Base-by-base conservation (phyloP, 2,113 vertebrate species). In the Zosterops japonicus region DNA sequence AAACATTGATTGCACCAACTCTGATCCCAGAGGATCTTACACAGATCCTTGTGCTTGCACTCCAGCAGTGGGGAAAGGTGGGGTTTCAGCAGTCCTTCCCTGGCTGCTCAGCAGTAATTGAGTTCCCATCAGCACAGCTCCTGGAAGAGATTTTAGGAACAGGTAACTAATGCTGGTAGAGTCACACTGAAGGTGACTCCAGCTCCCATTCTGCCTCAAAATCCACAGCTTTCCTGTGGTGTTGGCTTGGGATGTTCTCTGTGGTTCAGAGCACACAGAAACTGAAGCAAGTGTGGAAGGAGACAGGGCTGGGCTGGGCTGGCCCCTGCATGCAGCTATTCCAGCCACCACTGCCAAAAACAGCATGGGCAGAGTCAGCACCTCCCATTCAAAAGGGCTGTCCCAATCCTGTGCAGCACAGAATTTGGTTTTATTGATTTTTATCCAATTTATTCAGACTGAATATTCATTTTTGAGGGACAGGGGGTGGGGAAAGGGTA, bases 401-500 rank as follows among this genome's bases (percentile, higher is more conserved):
- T 9, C 35, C 52, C 20, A 80, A 11, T 28, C 14, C 28, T 42
- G 12, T 36, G n/a, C 14, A 53, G n/a, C 21, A 49, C 4, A 41
- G 18, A 56, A 25, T 33, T 23, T 21, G 19, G 2, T 25, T 49
- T 87, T 35, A 15, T 3, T 21, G 6, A 3, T 67, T 76, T 64
- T 69, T 27, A 5, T 21, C 8, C 19, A 56, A 1, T 39, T 69
- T 46, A 52, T 33, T 33, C 5, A 8, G 8, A 16, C n/a, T 63
- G 25, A 63, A 15, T 76, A 53, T 47, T 69, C 31, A 5, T 52
- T 44, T 8, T 5, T 55, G 27, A 47, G 10, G 10, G 11, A 33
- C 0, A 4, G 49, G 8, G 83, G 20, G 3, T 39, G 11, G 14
- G 0, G 59, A 86, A 72, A 23, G 5, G 13, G 19, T 35, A 39